Evolutionary conservation across 2,888 invertebrate species (phyloP).

Genomic region (Octonoba sinensis): DNA sequence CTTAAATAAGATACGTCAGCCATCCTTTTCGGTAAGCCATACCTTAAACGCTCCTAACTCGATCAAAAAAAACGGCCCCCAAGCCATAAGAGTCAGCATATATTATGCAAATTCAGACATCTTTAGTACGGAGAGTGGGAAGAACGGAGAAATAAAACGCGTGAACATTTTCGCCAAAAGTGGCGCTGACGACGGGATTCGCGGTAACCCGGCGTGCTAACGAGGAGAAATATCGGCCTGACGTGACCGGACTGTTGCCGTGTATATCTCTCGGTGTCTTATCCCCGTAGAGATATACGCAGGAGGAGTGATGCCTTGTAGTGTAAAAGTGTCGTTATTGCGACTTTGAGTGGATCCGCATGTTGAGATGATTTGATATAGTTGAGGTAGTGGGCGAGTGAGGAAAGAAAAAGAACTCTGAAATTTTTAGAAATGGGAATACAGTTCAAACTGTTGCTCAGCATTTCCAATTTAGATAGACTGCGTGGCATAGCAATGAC

Average conservation of each 20-base stretch:
- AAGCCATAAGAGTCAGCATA: constrained; percentile 1
- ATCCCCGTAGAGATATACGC: constrained; percentile 23
- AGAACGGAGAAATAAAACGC: neutral
- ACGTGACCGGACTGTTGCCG: constrained; percentile 34
- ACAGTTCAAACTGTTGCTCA: constrained; percentile 42
- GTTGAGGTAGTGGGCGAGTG: neutral
- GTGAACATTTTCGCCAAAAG: constrained; percentile 20
- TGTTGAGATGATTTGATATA: constrained; percentile 38
- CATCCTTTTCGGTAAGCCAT: neutral
- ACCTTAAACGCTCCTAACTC: neutral
- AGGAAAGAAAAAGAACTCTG: neutral
- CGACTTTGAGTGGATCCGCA: constrained; percentile 20
- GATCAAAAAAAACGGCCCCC: neutral
- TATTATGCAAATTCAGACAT: neutral
- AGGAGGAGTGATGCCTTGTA: neutral
- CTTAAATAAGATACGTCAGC: neutral
- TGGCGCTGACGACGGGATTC: constrained; percentile 8
- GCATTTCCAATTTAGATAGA: neutral
- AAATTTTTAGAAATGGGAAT: neutral
- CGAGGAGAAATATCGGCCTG: constrained; percentile 29
- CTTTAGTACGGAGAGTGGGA: neutral
- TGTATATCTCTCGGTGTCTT: constrained; percentile 27
- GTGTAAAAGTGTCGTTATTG: constrained; percentile 42
- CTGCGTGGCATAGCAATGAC: no score
- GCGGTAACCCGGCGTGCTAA: constrained; percentile 31